Evolutionary conservation across 2,888 invertebrate genomes (phyloP), one percentile per base, ranked within the genome.

Genomic region (Ashinkailepas kermadecensis): DNA sequence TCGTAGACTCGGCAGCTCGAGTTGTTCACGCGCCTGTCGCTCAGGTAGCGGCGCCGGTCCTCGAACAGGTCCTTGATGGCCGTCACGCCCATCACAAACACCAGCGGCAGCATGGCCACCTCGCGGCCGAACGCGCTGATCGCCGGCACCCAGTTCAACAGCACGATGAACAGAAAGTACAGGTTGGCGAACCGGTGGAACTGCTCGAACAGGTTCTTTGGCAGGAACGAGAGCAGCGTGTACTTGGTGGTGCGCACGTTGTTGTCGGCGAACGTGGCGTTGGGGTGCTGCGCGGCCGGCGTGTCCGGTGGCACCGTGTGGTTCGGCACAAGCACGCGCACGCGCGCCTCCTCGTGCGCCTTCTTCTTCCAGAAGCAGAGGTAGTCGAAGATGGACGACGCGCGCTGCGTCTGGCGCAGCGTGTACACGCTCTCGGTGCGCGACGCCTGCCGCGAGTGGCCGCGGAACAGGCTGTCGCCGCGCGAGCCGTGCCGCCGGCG

Each of bases 121-220:
- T 97, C 97, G 87, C 96, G 97, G 84, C 96, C 97, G 88, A 97
- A 97, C 8, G 97, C 97, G 89, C 94, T 95, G 83, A 97, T 94
- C 64, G 93, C 92, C 7, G 97, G 97, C 87, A 97, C 93, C 96
- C 96, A 97, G 89, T 98, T 98, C 84, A 98, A 91, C 85, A 97
- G 89, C 86, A 97, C 96, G 87, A 99, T 97, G 87, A 97, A 95
- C 87, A 98, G 93, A 89, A 99, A 99, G 90, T 98, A 99, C 86
- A 99, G 90, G 90, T 99, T 99, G 84, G 98, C 98, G 87, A 97
- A 95, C 84, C 98, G 92, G 89, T 97, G 97, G 88, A 99, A 97
- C 89, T 99, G 98, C 89, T 98, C 97, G 88, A 97, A 91, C 83
- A 99, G 90, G 89, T 98, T 98, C 88, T 97, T 94, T 82, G 98